Base-by-base conservation (phyloP, 2,113 vertebrate genomes). In the Monopterus albus region DNA sequence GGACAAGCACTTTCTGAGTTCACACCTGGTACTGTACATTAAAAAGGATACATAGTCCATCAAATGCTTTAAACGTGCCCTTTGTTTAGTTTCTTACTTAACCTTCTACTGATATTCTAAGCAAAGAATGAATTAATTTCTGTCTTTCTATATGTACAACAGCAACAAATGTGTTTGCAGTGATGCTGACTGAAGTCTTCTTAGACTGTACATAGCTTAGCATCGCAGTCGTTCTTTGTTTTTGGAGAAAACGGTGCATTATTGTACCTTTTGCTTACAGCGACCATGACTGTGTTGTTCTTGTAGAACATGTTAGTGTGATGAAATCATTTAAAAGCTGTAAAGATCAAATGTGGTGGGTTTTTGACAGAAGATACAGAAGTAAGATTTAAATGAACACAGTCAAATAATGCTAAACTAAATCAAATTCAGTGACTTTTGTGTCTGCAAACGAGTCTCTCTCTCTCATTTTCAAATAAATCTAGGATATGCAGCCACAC, bases 1-100 rank as follows among this genome's bases (percentile, higher is more conserved):
- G 84, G 59, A 73, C 59, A 73, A 84, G 60, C 67, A 80, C 60
- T 77, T 73, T 66, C 57, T 58, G 65, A 79, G 57, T 78, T 68
- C 29, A 58, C 18, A 74, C 56, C 79, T 64, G 69, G 45, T 76
- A n/a, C n/a, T n/a, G n/a, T n/a, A 62, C 46, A 71, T 66, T 63
- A 51, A 43, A 67, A 70, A 62, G 26, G 8, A 71, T 69, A 18
- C 18, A 21, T 49, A 39, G 11, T 66, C 25, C 21, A 68, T 81
- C 46, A 64, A 8, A 52, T 52, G 15, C 36, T 58, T 56, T 51
- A 52, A 42, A 55, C 72, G 35, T 78, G 52, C 38, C 51, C 52
- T 20, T 38, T 31, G 17, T 73, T 53, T 52, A 49, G 13, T 81
- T 64, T 77, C 3, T 50, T 51, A 13, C 52, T 28, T 51, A 7